Evolutionary conservation across 1,140 invertebrate species (phyloP).

Genomic region (Eumeta japonica): DNA sequence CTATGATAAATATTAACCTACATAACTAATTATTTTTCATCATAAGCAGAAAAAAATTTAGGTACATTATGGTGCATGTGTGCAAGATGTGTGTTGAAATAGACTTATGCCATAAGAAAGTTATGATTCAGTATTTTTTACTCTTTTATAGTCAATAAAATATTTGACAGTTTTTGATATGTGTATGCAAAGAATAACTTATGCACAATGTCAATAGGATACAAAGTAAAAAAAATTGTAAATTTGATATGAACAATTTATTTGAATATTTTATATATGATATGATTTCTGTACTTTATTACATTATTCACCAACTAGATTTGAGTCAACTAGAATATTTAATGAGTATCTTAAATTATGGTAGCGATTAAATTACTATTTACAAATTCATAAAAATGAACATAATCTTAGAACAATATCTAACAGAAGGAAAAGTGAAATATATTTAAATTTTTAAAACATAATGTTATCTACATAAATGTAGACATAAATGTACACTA

Average conservation of each 20-base stretch:
- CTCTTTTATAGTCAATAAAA: too few species aligned
- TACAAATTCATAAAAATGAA: constrained; percentile 38
- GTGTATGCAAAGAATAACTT: too few species aligned
- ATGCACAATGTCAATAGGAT: neutral
- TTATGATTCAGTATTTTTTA: too few species aligned
- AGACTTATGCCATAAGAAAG: too few species aligned
- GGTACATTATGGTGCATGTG: too few species aligned
- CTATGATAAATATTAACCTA: too few species aligned
- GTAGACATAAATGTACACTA: constrained; percentile 32
- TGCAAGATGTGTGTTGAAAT: too few species aligned
- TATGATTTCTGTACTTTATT: constrained; percentile 57
- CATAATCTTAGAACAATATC: constrained; percentile 2
- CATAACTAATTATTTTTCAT: too few species aligned
- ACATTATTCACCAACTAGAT: constrained; percentile 47
- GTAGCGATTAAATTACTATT: constrained; percentile 44
- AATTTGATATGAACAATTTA: constrained; percentile 52
- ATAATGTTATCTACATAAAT: constrained; percentile 23
- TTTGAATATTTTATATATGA: constrained; percentile 55
- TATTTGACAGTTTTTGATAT: too few species aligned
- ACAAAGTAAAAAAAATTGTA: constrained; percentile 17
- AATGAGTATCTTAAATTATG: constrained; percentile 46
- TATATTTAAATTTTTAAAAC: constrained; percentile 30
- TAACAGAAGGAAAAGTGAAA: neutral
- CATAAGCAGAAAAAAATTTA: too few species aligned
- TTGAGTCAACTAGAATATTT: constrained; percentile 48